Percentiles rank a stretch among this genome's conserved stretches.
Conservation (phyloP, 1,140 invertebrate species). For the Zaprionus davidi region DNA sequence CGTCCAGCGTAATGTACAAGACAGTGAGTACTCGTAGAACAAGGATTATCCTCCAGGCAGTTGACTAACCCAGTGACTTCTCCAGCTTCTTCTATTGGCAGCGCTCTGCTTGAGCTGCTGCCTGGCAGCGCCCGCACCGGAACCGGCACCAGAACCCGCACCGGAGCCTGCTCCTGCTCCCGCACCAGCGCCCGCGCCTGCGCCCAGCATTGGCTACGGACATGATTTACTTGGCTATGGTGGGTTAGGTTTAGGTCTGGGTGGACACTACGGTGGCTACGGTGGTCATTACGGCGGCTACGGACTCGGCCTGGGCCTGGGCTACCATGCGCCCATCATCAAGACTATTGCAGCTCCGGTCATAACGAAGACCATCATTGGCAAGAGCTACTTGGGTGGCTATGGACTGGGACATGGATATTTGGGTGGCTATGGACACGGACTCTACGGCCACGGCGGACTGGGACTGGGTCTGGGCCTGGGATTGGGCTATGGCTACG, state of each 20-base stretch:
- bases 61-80: not conserved
- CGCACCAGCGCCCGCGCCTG: slow-evolving; percentile 50
- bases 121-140: slow-evolving; percentile 51
- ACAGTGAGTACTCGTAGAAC: slow-evolving; percentile 58
- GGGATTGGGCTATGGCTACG: slow-evolving; percentile 61
- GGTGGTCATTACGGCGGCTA: slow-evolving; percentile 53
- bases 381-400: slow-evolving; percentile 70
- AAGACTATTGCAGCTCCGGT: slow-evolving; percentile 59
- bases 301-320: slow-evolving; percentile 51
- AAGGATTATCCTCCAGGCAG: not conserved
- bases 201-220: slow-evolving; percentile 62
- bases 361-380: slow-evolving; percentile 76
- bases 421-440: slow-evolving; percentile 65
- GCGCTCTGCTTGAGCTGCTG: slow-evolving; percentile 47
- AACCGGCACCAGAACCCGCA: slow-evolving; percentile 48
- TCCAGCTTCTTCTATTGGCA: slow-evolving; percentile 53
- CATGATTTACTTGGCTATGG: slow-evolving; percentile 64
- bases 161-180: slow-evolving; percentile 50
- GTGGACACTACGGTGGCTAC: slow-evolving; percentile 48
- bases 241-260: slow-evolving; percentile 43
- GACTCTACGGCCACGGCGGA: slow-evolving; percentile 62
- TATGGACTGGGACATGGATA: slow-evolving; percentile 70
- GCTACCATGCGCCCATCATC: slow-evolving; percentile 62
- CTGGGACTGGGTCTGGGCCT: slow-evolving; percentile 64
- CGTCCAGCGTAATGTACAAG: slow-evolving; percentile 51